Conservation (phyloP, 2,888 invertebrate genomes). For the Drosophila phalerata region DNA sequence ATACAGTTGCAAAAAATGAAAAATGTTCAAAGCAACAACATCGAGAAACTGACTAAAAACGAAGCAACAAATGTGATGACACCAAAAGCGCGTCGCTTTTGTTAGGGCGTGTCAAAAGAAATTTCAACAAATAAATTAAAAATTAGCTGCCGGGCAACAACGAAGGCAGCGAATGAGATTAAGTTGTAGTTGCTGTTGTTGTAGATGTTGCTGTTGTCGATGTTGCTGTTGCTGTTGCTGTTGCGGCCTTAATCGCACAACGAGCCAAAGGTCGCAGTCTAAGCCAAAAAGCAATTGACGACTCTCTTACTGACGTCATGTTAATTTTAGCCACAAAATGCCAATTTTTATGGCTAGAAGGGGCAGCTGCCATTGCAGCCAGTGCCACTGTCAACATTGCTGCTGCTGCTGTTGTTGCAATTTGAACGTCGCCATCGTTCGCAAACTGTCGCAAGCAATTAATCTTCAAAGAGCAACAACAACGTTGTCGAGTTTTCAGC, state of each 20-base stretch:
- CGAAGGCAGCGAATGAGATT: constrained; percentile 41
- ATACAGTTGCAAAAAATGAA: constrained; percentile 48
- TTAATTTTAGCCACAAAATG: constrained; percentile 70
- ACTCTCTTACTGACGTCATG: constrained; percentile 69
- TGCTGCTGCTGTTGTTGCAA: constrained; percentile 42
- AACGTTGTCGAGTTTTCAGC: constrained; percentile 35
- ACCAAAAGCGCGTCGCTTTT: constrained; percentile 69
- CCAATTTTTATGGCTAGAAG: constrained; percentile 69
- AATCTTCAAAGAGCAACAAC: constrained; percentile 72
- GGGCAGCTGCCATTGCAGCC: constrained; percentile 55
- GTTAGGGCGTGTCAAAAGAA: constrained; percentile 78
- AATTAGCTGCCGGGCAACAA: constrained; percentile 66
- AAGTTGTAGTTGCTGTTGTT: constrained; percentile 52
- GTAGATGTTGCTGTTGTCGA: constrained; percentile 22
- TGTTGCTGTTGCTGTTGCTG: constrained; percentile 34
- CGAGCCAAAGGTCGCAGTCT: constrained; percentile 57
- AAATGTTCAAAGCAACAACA: constrained; percentile 36
- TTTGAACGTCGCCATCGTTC: constrained; percentile 59
- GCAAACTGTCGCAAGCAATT: constrained; percentile 83
- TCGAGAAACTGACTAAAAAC: constrained; percentile 4
- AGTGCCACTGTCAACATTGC: constrained; percentile 4
- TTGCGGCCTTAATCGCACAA: constrained; percentile 79
- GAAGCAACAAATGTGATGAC: constrained; percentile 70
- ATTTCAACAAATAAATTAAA: constrained; percentile 72
- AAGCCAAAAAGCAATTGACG: constrained; percentile 54